Evolutionary conservation across 1,140 invertebrate species (phyloP), one percentile per base, ranked within the genome.

Genomic region (Tigriopus japonicus): DNA sequence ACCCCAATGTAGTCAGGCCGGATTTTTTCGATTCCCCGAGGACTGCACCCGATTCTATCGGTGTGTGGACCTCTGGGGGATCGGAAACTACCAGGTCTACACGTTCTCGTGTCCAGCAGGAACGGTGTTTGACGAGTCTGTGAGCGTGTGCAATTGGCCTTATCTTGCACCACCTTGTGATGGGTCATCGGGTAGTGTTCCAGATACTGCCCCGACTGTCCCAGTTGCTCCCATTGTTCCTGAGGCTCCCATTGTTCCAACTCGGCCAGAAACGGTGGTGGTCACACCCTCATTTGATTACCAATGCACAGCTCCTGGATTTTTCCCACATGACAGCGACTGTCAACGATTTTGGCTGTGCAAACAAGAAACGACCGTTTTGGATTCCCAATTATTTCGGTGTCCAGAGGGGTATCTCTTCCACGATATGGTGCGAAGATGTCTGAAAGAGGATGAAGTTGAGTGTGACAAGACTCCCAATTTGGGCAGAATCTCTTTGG

Each of bases 1-100:
- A 35, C 28, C 28, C 45, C n/a, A 49, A 49, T 63, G 62, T 23
- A 28, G 3, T 15, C 19, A 41, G 14, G 49, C 23, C 21, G 63
- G 63, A 15, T 63, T 58, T 15, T 64, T 62, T 42, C 24, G 62
- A n/a, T 15, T 63, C 42, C 63, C 63, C 6, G 24, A 63, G n/a
- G 62, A 64, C 24, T 64, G 63, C 41, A 28, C 41, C 14, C 14
- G 13, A 13, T 64, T 64, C 43, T 64, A 60, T 40, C 62, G 61
- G 5, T 64, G 63, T 52, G 45, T 49, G 9, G 53, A 63, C 23
- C 14, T 63, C 13, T 21, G 21, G 9, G 63, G 62, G 1, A 52
- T 28, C 7, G 61, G 56, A 17, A 40, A 13, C 13, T 64, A 28
- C 35, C 62, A 60, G 28, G 23, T 17, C 13, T 63, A 56, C 35